phyloP scores from a whole-genome alignment of 1,140 invertebrate genomes.

The Temnothorax nylanderi region DNA sequence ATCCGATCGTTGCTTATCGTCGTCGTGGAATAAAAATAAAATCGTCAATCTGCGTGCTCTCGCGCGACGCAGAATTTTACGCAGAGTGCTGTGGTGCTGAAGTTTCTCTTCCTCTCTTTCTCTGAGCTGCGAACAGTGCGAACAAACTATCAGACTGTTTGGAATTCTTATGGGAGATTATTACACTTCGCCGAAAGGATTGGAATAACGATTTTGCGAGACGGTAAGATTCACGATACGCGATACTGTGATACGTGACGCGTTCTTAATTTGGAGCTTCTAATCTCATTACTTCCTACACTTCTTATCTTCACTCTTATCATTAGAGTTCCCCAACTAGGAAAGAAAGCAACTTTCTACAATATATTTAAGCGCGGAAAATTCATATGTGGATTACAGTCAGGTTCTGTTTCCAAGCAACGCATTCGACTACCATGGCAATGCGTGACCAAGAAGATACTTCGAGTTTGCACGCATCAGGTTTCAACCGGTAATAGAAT shows the following conservation, averaged over 20 bases:
- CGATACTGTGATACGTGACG: too few relatives aligned
- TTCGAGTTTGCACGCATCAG: conserved; percentile 70
- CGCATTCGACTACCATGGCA: background rate
- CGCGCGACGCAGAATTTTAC: background rate
- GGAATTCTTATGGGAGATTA: background rate
- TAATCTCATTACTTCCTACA: background rate
- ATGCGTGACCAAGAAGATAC: conserved; percentile 16
- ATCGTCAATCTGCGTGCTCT: background rate
- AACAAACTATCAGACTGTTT: background rate
- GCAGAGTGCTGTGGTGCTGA: background rate
- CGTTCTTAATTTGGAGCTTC: background rate
- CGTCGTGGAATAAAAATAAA: background rate
- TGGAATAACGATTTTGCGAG: background rate
- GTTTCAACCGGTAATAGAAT: conserved; percentile 84
- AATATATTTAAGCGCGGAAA: too few relatives aligned
- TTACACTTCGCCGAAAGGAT: background rate
- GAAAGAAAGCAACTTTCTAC: too few relatives aligned
- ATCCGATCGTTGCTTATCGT: background rate
- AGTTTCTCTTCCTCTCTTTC: too few relatives aligned
- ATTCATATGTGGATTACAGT: background rate
- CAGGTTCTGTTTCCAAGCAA: background rate
- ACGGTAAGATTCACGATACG: background rate
- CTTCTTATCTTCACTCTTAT: background rate
- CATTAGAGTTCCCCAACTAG: background rate
- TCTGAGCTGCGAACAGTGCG: background rate